Conservation (phyloP, 2,113 vertebrate genomes). For the Festucalex cinctus region DNA sequence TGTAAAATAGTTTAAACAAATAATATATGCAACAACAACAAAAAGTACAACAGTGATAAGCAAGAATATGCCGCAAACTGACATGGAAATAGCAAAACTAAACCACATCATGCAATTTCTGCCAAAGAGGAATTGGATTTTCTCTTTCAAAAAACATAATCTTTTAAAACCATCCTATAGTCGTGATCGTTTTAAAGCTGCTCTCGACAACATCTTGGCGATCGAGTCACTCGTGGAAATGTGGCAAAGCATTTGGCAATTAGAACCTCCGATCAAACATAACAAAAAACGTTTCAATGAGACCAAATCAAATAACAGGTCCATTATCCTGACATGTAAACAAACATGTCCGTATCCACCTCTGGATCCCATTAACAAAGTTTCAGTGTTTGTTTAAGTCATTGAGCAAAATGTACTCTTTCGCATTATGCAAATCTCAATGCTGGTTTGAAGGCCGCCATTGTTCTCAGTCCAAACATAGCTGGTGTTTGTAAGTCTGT, state of each 20-base stretch:
- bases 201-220: neutral
- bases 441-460: constrained; percentile 46
- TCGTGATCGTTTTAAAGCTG: neutral
- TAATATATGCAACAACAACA: neutral
- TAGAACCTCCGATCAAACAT: constrained; percentile 28
- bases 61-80: neutral
- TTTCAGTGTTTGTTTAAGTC: constrained; percentile 66
- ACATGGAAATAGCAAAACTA: neutral
- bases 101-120: neutral
- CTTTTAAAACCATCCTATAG: constrained; percentile 4
- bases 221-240: constrained; percentile 42
- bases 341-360: constrained; percentile 49
- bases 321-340: constrained; percentile 57
- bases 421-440: constrained; percentile 66
- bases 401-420: constrained; percentile 53
- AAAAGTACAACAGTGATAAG: neutral
- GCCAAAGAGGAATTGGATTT: neutral
- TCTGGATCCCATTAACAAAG: constrained; percentile 45
- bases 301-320: constrained; percentile 39
- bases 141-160: neutral
- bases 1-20: neutral
- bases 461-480: constrained; percentile 65
- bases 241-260: constrained; percentile 15
- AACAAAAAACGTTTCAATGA: constrained; percentile 43
- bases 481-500: constrained; percentile 56